These are phyloP conservation scores for Catamblyrhynchus diadema DNA, from an alignment of 2,797 vertebrate species.

Conservation along the genomic window DNA sequence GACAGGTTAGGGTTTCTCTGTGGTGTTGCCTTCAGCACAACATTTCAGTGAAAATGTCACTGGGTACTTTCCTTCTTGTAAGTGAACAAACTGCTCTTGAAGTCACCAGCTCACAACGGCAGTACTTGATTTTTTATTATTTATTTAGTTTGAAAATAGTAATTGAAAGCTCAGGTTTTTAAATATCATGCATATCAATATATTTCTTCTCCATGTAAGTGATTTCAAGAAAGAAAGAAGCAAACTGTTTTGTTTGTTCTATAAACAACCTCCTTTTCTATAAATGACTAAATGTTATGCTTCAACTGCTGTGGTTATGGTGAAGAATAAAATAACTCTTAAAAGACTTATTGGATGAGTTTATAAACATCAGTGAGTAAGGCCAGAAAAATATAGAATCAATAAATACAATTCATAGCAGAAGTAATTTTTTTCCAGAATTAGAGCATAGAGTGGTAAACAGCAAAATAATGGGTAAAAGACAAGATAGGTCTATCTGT, in stretches of 20 bases:
- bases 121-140: neutral
- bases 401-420: neutral
- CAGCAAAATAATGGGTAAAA: neutral
- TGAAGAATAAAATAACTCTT: neutral
- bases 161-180: neutral
- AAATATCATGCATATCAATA: neutral
- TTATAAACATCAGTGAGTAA: neutral
- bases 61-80: neutral
- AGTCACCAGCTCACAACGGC: neutral
- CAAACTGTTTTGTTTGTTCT: neutral
- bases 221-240: neutral
- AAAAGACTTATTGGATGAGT: neutral
- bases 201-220: neutral
- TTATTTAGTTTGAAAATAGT: neutral
- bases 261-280: neutral
- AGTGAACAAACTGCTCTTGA: neutral
- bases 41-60: neutral
- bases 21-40: neutral
- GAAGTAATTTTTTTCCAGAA: neutral
- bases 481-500: neutral
- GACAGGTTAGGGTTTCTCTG: neutral
- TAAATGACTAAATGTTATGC: neutral
- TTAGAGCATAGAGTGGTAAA: neutral
- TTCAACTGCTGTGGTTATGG: neutral
- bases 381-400: neutral